phyloP scores from a whole-genome alignment of 2,888 invertebrate species.

The Agrochola macilenta region DNA sequence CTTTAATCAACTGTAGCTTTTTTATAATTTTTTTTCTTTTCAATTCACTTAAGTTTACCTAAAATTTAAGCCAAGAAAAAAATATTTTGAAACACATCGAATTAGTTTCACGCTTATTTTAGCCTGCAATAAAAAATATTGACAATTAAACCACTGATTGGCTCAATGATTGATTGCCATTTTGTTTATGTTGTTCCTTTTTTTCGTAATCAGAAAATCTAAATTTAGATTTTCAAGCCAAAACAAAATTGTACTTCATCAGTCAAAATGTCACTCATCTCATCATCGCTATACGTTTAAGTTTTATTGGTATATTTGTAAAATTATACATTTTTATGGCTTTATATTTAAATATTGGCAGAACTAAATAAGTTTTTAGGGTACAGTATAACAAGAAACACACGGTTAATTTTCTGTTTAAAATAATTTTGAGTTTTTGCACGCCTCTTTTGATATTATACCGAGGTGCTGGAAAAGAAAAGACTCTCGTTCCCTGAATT shows the following conservation, averaged over 20 bases:
- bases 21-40: neutral
- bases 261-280: constrained; percentile 22
- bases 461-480: no score
- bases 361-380: constrained; percentile 20
- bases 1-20: neutral
- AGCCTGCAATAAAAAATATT: constrained; percentile 37
- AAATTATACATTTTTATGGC: constrained; percentile 22
- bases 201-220: constrained; percentile 4
- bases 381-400: neutral
- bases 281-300: neutral
- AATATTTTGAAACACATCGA: constrained; percentile 7
- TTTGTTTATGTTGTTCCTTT: constrained; percentile 36
- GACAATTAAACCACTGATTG: constrained; percentile 41
- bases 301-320: constrained; percentile 27
- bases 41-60: no score
- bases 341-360: constrained; percentile 34
- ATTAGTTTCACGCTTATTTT: constrained; percentile 24
- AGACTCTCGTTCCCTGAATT: neutral
- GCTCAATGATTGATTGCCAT: constrained; percentile 46
- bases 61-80: constrained; percentile 7
- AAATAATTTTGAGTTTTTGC: neutral
- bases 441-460: neutral
- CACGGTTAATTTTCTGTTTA: neutral
- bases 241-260: constrained; percentile 2
- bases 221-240: constrained; percentile 12